Evolutionary conservation across 2,888 invertebrate genomes (phyloP).

Genomic region (Plutella xylostella): DNA sequence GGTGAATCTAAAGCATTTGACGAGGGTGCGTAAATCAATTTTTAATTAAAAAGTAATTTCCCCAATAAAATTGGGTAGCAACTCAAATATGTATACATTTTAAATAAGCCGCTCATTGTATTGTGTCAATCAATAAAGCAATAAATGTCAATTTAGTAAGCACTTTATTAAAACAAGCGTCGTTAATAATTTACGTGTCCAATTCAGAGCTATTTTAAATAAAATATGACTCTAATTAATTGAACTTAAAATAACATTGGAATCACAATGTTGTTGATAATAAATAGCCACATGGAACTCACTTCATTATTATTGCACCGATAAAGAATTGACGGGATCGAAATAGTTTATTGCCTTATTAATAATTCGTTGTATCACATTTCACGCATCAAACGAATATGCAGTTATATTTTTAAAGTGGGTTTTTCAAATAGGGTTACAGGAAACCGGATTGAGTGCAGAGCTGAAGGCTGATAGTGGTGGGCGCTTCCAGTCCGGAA

Average conservation of each 20-base stretch:
- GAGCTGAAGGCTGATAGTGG: background rate
- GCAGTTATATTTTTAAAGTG: background rate
- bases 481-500: background rate
- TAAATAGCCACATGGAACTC: no score
- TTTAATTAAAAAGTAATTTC: background rate
- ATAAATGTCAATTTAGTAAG: constrained; percentile 3
- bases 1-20: no score
- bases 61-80: background rate
- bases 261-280: no score
- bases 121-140: background rate
- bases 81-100: background rate
- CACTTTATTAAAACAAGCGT: background rate
- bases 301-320: no score
- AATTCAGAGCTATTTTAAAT: background rate
- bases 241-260: no score
- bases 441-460: background rate
- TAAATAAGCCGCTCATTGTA: background rate
- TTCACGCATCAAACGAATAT: no score
- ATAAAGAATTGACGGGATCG: no score
- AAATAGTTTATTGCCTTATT: no score
- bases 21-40: no score
- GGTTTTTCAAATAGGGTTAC: background rate
- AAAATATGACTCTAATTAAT: background rate
- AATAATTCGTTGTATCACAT: no score
- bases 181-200: background rate